Conservation (phyloP, 2,888 invertebrate genomes). For the Macaria liturata region DNA sequence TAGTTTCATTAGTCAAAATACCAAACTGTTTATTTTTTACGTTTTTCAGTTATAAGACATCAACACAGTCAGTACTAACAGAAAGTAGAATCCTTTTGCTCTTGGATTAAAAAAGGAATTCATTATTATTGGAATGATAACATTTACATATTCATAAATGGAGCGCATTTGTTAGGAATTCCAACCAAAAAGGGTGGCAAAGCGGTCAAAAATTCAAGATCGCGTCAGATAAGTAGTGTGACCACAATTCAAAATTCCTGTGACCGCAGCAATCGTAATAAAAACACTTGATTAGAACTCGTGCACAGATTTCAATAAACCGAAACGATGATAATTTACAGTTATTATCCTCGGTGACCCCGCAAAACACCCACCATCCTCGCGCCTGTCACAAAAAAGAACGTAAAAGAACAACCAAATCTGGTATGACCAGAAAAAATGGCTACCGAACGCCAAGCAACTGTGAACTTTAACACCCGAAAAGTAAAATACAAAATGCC, state of each 20-base stretch:
- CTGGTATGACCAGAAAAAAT: conserved; percentile 75
- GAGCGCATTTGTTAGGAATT: no score
- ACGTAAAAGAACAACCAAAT: conserved; percentile 69
- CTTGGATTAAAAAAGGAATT: no score
- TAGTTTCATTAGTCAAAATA: no score
- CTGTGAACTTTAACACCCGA: conserved; percentile 44
- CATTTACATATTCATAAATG: no score
- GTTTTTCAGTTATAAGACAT: no score
- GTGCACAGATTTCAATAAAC: conserved; percentile 78
- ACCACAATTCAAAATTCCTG: conserved; percentile 14
- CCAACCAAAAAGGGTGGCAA: no score
- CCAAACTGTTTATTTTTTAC: no score
- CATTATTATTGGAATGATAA: no score
- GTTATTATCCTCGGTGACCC: conserved; percentile 82
- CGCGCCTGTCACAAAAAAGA: conserved; percentile 74
- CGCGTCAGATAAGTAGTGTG: conserved; percentile 2
- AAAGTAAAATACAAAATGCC: conserved; percentile 6
- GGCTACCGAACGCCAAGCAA: conserved; percentile 36
- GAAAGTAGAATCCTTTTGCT: no score
- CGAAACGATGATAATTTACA: conserved; percentile 79
- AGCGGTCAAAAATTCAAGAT: not conserved
- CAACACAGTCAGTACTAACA: no score
- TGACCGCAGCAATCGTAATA: conserved; percentile 28
- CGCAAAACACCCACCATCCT: conserved; percentile 79
- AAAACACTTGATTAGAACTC: conserved; percentile 69